Evolutionary conservation across 2,113 vertebrate genomes (phyloP).

Genomic region (Callospermophilus lateralis): DNA sequence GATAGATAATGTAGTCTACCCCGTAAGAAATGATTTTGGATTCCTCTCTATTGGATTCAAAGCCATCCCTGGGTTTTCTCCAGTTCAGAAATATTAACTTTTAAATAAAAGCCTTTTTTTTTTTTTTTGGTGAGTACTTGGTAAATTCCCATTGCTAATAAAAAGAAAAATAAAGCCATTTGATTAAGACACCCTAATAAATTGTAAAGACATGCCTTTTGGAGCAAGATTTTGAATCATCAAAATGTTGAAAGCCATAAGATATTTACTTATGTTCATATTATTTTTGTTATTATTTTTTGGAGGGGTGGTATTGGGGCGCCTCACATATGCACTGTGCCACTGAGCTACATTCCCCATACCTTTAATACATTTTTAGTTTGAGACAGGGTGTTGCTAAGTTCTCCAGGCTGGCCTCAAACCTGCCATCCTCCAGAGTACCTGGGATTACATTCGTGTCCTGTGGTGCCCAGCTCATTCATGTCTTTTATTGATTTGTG

Average conservation of each 20-base stretch:
- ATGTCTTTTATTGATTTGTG: background rate
- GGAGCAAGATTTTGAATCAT: background rate
- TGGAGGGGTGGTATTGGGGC: background rate
- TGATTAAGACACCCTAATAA: background rate
- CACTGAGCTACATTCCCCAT: background rate
- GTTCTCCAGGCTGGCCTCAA: background rate
- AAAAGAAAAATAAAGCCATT: conserved; percentile 31
- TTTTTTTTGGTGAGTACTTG: background rate
- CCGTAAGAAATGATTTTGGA: background rate
- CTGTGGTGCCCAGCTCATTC: background rate
- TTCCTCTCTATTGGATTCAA: background rate
- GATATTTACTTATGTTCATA: background rate
- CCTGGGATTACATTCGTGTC: background rate
- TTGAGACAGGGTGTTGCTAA: background rate
- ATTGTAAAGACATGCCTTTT: background rate
- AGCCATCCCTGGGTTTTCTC: background rate
- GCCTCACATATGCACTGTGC: background rate
- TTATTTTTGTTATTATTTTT: background rate
- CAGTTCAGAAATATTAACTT: conserved; percentile 14
- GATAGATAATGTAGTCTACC: background rate
- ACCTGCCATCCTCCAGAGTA: background rate
- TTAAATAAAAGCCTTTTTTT: background rate
- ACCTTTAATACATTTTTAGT: background rate
- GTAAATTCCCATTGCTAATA: background rate
- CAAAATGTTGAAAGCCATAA: background rate